Evolutionary conservation across 2,888 invertebrate species (phyloP).

Genomic region (Ecliptopera silaceata): DNA sequence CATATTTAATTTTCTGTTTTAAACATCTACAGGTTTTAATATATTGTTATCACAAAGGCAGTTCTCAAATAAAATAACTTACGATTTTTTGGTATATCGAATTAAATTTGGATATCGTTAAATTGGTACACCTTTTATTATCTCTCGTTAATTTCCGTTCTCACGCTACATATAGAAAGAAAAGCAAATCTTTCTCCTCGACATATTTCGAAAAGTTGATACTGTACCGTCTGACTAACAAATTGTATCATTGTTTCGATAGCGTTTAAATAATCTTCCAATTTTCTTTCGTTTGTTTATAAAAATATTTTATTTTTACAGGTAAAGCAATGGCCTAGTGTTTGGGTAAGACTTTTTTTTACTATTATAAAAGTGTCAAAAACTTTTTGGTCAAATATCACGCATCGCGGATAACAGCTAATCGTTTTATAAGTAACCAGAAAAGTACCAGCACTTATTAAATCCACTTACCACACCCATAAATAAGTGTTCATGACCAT

Average conservation of each 20-base stretch:
- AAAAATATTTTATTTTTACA: conserved; percentile 46
- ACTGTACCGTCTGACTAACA: no score
- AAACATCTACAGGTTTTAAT: neutral
- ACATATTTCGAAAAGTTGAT: no score
- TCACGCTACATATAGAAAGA: no score
- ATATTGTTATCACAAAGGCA: neutral
- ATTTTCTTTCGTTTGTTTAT: no score
- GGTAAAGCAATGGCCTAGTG: conserved; percentile 44
- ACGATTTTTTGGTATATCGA: no score
- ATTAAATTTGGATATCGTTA: neutral
- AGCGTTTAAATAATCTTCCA: neutral
- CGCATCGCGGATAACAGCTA: no score
- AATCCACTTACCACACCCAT: conserved; percentile 17
- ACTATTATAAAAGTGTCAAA: no score
- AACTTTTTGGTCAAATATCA: no score
- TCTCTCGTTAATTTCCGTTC: neutral
- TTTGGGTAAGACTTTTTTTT: conserved; percentile 45
- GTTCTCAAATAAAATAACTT: neutral
- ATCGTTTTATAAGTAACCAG: conserved; percentile 22
- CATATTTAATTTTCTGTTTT: neutral
- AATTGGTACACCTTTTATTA: neutral
- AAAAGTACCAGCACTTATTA: conserved; percentile 22
- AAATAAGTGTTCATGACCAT: conserved; percentile 24
- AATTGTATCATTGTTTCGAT: no score
- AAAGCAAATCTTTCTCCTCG: no score